Evolutionary conservation across 1,140 invertebrate genomes (phyloP), one percentile per base, ranked within the genome.

Genomic region (Neomicropteryx cornuta): DNA sequence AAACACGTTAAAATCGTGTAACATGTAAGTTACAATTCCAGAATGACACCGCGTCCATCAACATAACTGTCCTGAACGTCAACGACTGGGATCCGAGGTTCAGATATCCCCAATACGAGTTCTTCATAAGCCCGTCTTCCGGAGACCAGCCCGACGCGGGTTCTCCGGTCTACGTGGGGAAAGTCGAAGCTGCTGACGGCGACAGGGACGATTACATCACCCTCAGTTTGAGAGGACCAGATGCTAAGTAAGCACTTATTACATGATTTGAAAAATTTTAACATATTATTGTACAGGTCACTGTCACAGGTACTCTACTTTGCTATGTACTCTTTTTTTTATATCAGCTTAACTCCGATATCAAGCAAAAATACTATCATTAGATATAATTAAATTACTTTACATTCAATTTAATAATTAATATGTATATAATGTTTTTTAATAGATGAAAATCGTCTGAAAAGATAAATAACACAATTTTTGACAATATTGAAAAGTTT

Each of bases 11-110:
- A 31, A 18, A 43, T 28, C 35, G 46, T 47, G n/a, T n/a, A n/a
- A n/a, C n/a, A n/a, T n/a, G n/a, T n/a, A n/a, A n/a, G n/a, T n/a
- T n/a, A n/a, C 40, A 20, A 43, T 68, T 70, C 1, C 65, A 89
- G 83, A 87, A 86, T 53, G 85, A 88, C 54, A 72, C 72, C 8
- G 66, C 70, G 5, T 60, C 66, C 0, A 63, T 93, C 0, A 85
- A 86, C 39, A 70, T 95, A 5, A 78, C 79, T 1, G 81, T 95
- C 3, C 65, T 87, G 46, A 84, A 93, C 58, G 83, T 91, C 0
- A 95, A 95, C 55, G 89, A 94, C 56, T 90, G 86, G 86, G 87
- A 91, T 59, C 90, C 90, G 1, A 70, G 86, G 21, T 93, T 95
- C 65, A 73, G 83, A 2, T 81, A 86, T 59, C 76, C 83, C 0